A percentile compares a stretch with the other conserved stretches of the same genome.
Evolutionary conservation across 2,797 vertebrate species (phyloP).

Genomic region (Schizopygopsis pylzovi): DNA sequence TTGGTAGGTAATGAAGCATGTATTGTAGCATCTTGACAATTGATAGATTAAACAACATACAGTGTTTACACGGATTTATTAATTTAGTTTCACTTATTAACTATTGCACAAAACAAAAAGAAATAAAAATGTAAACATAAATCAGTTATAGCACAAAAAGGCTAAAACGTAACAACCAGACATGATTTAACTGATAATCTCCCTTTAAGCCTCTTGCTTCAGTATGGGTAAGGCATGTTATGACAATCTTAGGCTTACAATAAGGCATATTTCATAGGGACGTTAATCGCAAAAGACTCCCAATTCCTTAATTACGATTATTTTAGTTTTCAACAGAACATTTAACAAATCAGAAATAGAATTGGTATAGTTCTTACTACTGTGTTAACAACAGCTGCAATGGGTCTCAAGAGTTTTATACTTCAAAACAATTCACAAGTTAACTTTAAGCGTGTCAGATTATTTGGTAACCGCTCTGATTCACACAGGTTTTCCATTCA

Average conservation of each 20-base stretch:
- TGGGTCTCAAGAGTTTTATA: neutral
- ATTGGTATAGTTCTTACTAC: neutral
- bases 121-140: conserved; percentile 12
- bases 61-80: neutral
- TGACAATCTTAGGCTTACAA: conserved; percentile 17
- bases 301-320: neutral
- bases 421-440: neutral
- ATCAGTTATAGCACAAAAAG: neutral
- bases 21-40: neutral
- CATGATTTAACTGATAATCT: neutral
- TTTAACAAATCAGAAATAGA: neutral
- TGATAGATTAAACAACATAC: neutral
- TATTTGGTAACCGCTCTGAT: neutral
- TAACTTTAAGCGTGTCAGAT: neutral
- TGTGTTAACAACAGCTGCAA: neutral
- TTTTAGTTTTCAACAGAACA: neutral
- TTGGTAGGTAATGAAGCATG: neutral
- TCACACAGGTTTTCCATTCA: neutral
- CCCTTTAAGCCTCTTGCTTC: neutral
- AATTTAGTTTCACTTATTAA: neutral
- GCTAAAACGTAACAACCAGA: neutral
- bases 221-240: neutral
- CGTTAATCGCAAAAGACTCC: neutral
- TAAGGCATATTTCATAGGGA: conserved; percentile 7
- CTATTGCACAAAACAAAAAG: neutral